Base-by-base conservation (phyloP, 2,888 invertebrate genomes). In the Philereme transversata region DNA sequence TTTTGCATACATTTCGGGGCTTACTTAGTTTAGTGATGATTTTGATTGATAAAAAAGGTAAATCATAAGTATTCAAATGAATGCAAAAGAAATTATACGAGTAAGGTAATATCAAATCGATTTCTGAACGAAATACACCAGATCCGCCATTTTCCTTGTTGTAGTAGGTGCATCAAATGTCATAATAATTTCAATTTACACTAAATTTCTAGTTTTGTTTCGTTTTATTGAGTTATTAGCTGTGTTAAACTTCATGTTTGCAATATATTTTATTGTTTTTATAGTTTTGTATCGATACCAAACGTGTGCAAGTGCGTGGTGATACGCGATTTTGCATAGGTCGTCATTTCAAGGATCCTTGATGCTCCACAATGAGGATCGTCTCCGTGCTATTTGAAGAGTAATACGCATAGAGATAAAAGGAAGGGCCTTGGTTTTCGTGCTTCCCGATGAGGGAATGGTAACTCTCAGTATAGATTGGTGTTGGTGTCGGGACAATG, bases 161-260 rank as follows among this genome's bases (percentile, higher is more conserved):
- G 90, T 90, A 90, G 90, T 90, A 90, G 90, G 90, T 87, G 89
- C 89, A 84, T 89, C 90, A 91, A 91, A 92, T 92, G 91, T 92
- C 91, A 92, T 92, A 92, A 92, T 92, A 91, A 89, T 92, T 90
- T 89, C 80, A 79, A 84, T 87, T 88, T 87, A 81, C 77, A 69
- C 76, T 82, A 86, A 85, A 86, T 81, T 76, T 69, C 83, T 81
- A 76, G 80, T 88, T 90, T 90, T 86, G 79, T 88, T 90, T 86
- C 69, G 78, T 85, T 85, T 83, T 86, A 67, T 89, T 90, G 79
- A 74, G 81, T 87, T 88, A 74, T 81, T 85, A 82, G n/a, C 38
- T 55, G 77, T 74, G 77, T 84, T 80, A 72, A 77, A 82, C 79
- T 73, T 65, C 70, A 71, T 73, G 77, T 73, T 77, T 66, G 70